Conservation (phyloP, 2,888 invertebrate genomes). For the Alloscopus bannaensis region DNA sequence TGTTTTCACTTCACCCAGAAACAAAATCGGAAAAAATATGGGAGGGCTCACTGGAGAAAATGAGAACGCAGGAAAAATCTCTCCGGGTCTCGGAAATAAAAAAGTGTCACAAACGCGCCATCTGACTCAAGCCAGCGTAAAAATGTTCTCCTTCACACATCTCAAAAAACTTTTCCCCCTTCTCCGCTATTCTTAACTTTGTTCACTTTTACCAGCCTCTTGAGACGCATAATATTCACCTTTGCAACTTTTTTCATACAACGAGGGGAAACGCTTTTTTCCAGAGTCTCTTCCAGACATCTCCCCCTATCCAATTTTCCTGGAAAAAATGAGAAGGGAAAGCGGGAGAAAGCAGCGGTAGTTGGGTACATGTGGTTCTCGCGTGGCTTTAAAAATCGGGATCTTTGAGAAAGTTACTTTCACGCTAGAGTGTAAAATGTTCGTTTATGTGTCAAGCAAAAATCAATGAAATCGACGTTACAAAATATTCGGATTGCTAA, state of each 20-base stretch:
- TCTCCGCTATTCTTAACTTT: conserved; percentile 9
- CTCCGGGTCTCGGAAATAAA: conserved; percentile 57
- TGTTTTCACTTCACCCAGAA: too few relatives aligned
- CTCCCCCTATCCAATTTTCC: conserved; percentile 3
- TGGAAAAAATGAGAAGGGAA: not conserved
- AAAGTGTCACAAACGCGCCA: conserved; percentile 71
- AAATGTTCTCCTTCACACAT: conserved; percentile 42
- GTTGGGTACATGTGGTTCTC: not conserved
- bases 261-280: not conserved
- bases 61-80: too few relatives aligned
- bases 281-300: too few relatives aligned
- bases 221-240: conserved; percentile 42
- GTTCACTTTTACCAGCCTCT: conserved; percentile 37
- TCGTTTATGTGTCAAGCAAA: too few relatives aligned
- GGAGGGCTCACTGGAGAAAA: too few relatives aligned
- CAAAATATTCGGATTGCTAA: too few relatives aligned
- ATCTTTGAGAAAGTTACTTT: too few relatives aligned
- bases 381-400: too few relatives aligned
- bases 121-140: conserved; percentile 66
- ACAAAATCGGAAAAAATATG: too few relatives aligned
- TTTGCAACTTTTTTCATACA: conserved; percentile 42
- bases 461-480: too few relatives aligned
- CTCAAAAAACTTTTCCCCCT: conserved; percentile 13
- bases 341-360: conserved; percentile 8
- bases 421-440: too few relatives aligned